Conservation (phyloP, 2,888 invertebrate species). For the Dyspetes luteomarginatus region DNA sequence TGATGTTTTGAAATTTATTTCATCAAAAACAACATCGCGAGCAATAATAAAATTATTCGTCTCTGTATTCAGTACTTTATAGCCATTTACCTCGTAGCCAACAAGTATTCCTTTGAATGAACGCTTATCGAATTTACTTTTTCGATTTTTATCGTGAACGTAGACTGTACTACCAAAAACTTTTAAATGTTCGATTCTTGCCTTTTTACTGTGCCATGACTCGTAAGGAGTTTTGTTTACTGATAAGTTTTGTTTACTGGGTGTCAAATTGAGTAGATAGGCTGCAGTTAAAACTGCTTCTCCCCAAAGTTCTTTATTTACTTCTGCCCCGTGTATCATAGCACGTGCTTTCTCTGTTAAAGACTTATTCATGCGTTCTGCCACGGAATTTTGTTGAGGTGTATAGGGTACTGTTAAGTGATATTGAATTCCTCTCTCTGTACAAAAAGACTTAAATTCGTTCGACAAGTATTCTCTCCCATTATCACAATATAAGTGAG, state of each 20-base stretch:
- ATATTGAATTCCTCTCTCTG: not conserved
- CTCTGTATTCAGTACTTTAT: conserved; percentile 52
- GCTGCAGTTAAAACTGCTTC: conserved; percentile 16
- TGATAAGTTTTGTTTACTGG: conserved; percentile 33
- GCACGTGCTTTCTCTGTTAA: conserved; percentile 19
- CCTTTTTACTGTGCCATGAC: conserved; percentile 58
- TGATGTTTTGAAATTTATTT: conserved; percentile 45
- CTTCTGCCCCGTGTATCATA: conserved; percentile 14
- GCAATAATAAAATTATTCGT: conserved; percentile 43
- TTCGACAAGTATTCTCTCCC: not conserved
- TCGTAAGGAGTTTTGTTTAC: conserved; percentile 49
- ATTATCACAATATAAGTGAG: conserved; percentile 49
- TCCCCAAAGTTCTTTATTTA: not conserved
- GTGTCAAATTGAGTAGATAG: conserved; percentile 58
- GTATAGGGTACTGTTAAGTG: conserved; percentile 20
- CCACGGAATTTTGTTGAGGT: conserved; percentile 26
- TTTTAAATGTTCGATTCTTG: conserved; percentile 49
- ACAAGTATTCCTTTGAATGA: conserved; percentile 56
- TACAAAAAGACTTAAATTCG: not conserved
- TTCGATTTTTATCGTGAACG: conserved; percentile 54
- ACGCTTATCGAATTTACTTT: conserved; percentile 56
- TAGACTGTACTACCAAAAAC: conserved; percentile 61
- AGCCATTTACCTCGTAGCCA: conserved; percentile 61
- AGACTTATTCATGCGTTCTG: conserved; percentile 16
- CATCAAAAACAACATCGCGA: conserved; percentile 51